Base-by-base conservation (phyloP, 2,888 invertebrate species). In the Lepidocyrtoides sp. region DNA sequence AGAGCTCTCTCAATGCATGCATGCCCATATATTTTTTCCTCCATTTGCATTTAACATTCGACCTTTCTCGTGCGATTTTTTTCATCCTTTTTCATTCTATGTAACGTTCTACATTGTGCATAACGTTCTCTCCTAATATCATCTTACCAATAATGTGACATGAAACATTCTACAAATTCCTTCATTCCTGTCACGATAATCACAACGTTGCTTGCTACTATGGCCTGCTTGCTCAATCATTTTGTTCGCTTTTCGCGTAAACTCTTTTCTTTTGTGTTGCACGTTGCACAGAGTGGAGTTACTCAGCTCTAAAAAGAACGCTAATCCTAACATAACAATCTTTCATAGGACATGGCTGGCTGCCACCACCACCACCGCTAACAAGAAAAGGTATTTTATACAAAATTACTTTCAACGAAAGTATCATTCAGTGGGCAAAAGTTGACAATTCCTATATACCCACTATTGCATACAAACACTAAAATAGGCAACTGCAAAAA, bases 151-250 rank as follows among this genome's bases (percentile, higher is more conserved):
- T 14, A 44, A n/a, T n/a, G n/a, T 8, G 44, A 1, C 44, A 44
- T 36, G 8, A 3, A 3, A 44, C 8, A 63, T 63, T 32, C 8
- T 26, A n/a, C 26, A 26, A 44, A 44, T 1, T 14, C 36, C 36
- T 36, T 8, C 29, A 63, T 63, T 63, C 26, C 26, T 63, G 63
- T 63, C 63, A 63, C 29, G 63, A 63, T 23, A 29, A 63, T 63
- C 63, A 63, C 32, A 32, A 63, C 63, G 32, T 29, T 32, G 14
- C 32, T 29, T 5, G 5, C 23, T 60, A 17, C 54, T 54, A 14
- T 17, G 20, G n/a, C n/a, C n/a, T n/a, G n/a, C n/a, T n/a, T n/a
- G n/a, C n/a, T n/a, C n/a, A n/a, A n/a, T n/a, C n/a, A 60, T 26
- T 26, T 26, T n/a, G 60, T 60, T 60, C 26, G 60, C 51, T 26